These are phyloP conservation scores for Centruroides sculpturatus DNA, from an alignment of 1,140 invertebrate species.

Conservation along the genomic window DNA sequence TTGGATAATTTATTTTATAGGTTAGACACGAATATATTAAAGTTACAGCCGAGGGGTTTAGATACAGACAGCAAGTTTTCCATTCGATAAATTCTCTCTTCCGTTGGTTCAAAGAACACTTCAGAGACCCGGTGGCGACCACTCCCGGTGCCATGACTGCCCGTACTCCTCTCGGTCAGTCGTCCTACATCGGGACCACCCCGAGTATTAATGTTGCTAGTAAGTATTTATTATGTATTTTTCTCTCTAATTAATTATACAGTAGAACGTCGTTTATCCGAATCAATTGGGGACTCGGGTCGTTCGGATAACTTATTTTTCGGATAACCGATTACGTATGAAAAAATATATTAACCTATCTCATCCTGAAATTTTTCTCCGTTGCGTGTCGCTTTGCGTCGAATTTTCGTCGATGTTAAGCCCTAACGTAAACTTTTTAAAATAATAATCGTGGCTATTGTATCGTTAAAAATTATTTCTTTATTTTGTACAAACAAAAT, in stretches of 20 bases:
- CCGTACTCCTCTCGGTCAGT: slow-evolving; percentile 42
- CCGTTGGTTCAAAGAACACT: slow-evolving; percentile 97
- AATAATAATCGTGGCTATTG: no score
- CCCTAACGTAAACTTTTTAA: no score
- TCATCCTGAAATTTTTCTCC: no score
- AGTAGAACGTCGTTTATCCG: no score
- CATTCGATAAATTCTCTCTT: slow-evolving; percentile 66
- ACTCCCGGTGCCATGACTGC: slow-evolving; percentile 54
- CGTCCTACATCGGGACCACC: slow-evolving; percentile 45
- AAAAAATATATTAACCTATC: no score
- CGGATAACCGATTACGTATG: no score
- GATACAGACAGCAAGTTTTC: slow-evolving; percentile 78
- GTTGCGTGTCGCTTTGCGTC: no score
- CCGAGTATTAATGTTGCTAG: slow-evolving; percentile 40
- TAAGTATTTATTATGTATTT: slow-evolving; percentile 14
- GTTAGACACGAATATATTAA: slow-evolving; percentile 83
- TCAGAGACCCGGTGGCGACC: slow-evolving; percentile 70
- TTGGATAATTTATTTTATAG: slow-evolving; percentile 1
- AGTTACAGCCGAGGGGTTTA: slow-evolving; percentile 79
- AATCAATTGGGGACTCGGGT: no score
- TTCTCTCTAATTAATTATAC: neutral
- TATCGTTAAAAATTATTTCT: no score
- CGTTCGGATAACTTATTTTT: no score
- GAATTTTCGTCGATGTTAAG: no score
- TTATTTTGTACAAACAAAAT: no score